Evolutionary conservation across 2,797 vertebrate species (phyloP).

Genomic region (Champsocephalus gunnari): DNA sequence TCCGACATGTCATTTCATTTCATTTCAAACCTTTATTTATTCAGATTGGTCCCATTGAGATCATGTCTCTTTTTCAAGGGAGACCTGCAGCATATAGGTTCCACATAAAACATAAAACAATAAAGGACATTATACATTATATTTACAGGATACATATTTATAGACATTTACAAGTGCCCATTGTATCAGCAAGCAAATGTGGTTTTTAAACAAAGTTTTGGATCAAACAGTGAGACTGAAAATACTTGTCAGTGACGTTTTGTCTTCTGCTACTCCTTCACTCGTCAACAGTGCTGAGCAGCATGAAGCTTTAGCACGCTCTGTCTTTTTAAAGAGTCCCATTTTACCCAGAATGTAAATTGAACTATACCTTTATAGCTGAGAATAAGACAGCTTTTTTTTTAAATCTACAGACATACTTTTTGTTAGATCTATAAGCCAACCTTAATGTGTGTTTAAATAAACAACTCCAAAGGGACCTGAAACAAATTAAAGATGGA

Average conservation of each 20-base stretch:
- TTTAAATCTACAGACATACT: background rate
- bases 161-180: too few relatives aligned
- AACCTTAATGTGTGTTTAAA: background rate
- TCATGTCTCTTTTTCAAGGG: too few relatives aligned
- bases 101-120: too few relatives aligned
- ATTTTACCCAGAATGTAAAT: background rate
- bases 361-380: background rate
- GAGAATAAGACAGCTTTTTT: background rate
- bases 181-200: too few relatives aligned
- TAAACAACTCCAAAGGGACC: background rate
- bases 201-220: background rate
- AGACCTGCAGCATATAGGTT: too few relatives aligned
- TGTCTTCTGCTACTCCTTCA: background rate
- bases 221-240: background rate
- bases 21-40: too few relatives aligned
- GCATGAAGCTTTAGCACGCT: background rate
- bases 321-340: background rate
- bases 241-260: background rate
- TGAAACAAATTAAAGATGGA: conserved; percentile 24
- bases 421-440: conserved; percentile 4
- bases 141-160: too few relatives aligned
- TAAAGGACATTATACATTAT: too few relatives aligned
- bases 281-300: background rate
- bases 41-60: too few relatives aligned
- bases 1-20: background rate